Percentiles rank a stretch among this genome's conserved stretches.
Evolutionary conservation across 2,888 invertebrate genomes (phyloP).

Genomic region (Pammene aurita): DNA sequence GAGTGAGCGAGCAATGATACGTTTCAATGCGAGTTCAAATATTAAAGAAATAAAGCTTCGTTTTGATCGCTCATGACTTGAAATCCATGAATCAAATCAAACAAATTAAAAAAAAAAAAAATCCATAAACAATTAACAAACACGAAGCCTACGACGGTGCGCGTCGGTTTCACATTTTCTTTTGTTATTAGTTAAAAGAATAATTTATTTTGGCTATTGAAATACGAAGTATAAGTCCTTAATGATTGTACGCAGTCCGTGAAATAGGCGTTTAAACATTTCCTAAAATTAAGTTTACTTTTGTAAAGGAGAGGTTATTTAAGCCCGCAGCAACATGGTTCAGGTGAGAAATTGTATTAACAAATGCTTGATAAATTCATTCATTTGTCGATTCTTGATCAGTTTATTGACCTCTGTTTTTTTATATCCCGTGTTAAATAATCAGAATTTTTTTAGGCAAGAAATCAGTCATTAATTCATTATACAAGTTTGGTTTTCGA

Average conservation of each 20-base stretch:
- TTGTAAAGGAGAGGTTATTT: slow-evolving; percentile 39
- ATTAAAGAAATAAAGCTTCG: neutral
- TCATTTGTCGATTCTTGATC: neutral
- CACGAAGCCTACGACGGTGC: slow-evolving; percentile 9
- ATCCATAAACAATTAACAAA: slow-evolving; percentile 30
- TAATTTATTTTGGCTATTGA: neutral
- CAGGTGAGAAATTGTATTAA: slow-evolving; percentile 58
- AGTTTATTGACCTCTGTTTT: neutral
- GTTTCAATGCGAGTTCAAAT: neutral
- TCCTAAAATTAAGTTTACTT: slow-evolving; percentile 26
- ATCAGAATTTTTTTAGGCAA: too few relatives aligned
- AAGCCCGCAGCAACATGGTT: slow-evolving; percentile 64
- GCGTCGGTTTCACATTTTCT: slow-evolving; percentile 26
- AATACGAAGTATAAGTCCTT: neutral
- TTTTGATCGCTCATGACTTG: neutral
- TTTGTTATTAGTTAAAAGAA: slow-evolving; percentile 22
- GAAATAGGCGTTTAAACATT: neutral
- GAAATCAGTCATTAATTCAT: too few relatives aligned
- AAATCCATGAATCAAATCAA: neutral
- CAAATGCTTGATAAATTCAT: neutral
- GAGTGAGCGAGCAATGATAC: neutral
- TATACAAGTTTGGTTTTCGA: too few relatives aligned
- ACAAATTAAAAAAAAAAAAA: slow-evolving; percentile 16
- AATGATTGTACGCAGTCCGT: neutral
- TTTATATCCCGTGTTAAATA: too few relatives aligned